Percentiles rank a stretch among this genome's conserved stretches.
Evolutionary conservation across 2,797 vertebrate species (phyloP).

Genomic region (Acipenser ruthenus): DNA sequence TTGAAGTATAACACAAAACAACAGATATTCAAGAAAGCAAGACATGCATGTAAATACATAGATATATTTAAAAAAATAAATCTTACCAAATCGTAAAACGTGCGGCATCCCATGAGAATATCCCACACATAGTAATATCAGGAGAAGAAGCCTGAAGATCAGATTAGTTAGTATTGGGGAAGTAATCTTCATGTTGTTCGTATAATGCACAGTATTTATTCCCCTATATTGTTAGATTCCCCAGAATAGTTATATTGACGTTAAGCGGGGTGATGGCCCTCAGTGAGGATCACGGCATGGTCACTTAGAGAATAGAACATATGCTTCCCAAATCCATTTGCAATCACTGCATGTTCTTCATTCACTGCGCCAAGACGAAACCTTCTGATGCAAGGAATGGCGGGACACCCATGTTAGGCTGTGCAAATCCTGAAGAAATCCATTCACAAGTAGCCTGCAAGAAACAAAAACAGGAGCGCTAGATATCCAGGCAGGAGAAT

Average conservation of each 20-base stretch:
- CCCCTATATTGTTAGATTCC: conserved; percentile 62
- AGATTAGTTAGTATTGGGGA: conserved; percentile 69
- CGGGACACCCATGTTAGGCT: conserved; percentile 85
- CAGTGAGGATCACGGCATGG: conserved; percentile 86
- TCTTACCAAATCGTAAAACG: conserved; percentile 97
- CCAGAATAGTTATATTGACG: conserved; percentile 58
- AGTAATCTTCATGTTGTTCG: conserved; percentile 88
- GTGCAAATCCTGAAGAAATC: conserved; percentile 75
- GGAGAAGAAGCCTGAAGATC: conserved; percentile 79
- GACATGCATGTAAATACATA: conserved; percentile 11
- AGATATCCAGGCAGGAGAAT: conserved; percentile 50
- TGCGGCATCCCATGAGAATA: conserved; percentile 91
- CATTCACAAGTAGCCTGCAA: conserved; percentile 70
- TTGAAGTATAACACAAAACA: conserved; percentile 21
- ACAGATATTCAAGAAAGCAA: neutral
- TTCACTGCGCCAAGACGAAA: conserved; percentile 89
- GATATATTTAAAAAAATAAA: conserved; percentile 11
- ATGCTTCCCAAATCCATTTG: conserved; percentile 77
- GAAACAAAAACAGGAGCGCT: conserved; percentile 58
- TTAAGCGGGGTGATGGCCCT: conserved; percentile 64
- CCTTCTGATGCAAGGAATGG: conserved; percentile 80
- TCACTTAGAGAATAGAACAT: conserved; percentile 64
- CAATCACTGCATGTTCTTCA: conserved; percentile 78
- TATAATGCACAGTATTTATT: conserved; percentile 54
- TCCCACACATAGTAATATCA: conserved; percentile 85